Conservation (phyloP, 2,113 vertebrate species). For the Microcebus murinus region DNA sequence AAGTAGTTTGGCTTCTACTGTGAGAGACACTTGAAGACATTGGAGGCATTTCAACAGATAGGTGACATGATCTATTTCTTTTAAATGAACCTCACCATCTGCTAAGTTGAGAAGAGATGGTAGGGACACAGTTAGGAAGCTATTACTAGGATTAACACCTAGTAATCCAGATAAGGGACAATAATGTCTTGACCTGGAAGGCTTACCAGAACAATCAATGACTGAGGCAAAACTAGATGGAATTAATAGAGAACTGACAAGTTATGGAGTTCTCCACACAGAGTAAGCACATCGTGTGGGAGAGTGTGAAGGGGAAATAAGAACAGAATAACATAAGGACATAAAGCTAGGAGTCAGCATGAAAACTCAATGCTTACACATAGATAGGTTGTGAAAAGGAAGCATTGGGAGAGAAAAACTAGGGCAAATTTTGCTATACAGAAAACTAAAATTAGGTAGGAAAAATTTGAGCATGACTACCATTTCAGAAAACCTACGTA, state of each 20-base stretch:
- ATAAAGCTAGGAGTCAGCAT: neutral
- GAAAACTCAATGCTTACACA: neutral
- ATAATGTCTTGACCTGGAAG: neutral
- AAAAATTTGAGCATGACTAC: conserved; percentile 52
- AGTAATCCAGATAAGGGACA: neutral
- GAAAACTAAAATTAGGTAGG: conserved; percentile 52
- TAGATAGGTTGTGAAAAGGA: neutral
- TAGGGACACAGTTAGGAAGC: neutral
- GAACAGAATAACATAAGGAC: neutral
- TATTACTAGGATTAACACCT: neutral
- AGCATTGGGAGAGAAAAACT: neutral
- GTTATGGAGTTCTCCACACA: neutral
- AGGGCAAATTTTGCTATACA: neutral
- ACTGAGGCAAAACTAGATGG: neutral
- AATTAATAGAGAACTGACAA: neutral
- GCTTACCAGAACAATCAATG: neutral
- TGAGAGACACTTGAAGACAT: neutral
- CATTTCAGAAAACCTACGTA: conserved; percentile 75
- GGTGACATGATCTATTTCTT: neutral
- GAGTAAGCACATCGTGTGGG: neutral
- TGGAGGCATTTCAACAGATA: neutral
- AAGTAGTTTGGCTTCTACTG: neutral
- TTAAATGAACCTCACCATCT: neutral
- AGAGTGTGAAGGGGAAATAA: neutral
- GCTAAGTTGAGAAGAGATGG: neutral